phyloP scores from a whole-genome alignment of 1,140 invertebrate species.

The Mya arenaria region DNA sequence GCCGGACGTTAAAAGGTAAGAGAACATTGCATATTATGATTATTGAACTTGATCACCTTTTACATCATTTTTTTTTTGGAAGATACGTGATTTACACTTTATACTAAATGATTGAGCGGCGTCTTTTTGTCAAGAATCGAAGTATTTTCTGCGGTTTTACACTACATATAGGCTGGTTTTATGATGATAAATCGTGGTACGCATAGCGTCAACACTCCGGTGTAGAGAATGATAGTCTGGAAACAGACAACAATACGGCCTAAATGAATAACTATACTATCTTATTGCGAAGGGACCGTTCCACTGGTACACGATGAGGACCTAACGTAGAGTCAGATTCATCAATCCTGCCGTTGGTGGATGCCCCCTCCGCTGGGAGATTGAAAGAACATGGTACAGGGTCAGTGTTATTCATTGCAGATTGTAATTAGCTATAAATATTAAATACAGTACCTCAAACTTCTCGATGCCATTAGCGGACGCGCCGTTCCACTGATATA shows the following conservation, averaged over 20 bases:
- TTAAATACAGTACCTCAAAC: not conserved
- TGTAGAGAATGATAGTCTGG: no score
- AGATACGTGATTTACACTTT: no score
- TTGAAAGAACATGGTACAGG: not conserved
- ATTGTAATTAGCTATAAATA: not conserved
- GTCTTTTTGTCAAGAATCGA: no score
- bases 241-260: no score
- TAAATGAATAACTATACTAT: not conserved
- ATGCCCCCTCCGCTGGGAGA: not conserved
- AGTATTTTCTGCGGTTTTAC: no score
- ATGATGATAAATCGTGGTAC: no score
- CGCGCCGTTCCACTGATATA: slow-evolving; percentile 87
- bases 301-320: not conserved
- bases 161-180: no score
- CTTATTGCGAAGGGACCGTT: not conserved
- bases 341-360: not conserved
- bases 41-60: no score
- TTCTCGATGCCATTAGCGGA: not conserved
- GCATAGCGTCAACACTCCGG: no score
- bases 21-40: not conserved
- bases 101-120: no score
- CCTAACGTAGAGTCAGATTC: not conserved
- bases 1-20: not conserved
- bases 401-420: not conserved
- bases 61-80: no score